Conservation (phyloP, 2,113 vertebrate species). For the Psettodes erumei region DNA sequence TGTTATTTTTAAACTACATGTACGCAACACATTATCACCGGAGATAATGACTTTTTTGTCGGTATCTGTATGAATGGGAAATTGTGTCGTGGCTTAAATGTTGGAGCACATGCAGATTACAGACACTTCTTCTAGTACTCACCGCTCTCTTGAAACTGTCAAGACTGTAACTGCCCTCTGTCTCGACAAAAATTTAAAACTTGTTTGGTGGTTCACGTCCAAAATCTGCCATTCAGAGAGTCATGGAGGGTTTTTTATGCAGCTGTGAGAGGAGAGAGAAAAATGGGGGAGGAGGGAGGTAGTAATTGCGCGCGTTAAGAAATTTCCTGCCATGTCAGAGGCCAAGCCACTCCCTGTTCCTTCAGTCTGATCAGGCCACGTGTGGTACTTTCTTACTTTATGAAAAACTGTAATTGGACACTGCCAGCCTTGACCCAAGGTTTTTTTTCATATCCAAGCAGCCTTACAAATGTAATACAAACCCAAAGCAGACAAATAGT, state of each 20-base stretch:
- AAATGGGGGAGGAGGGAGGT: constrained; percentile 5
- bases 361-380: background rate
- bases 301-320: constrained; percentile 15
- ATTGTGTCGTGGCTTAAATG: background rate
- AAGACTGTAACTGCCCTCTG: constrained; percentile 13
- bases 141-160: constrained; percentile 34
- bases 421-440: background rate
- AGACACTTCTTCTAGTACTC: constrained; percentile 37
- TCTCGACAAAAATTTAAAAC: constrained; percentile 11
- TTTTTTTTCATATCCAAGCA: background rate
- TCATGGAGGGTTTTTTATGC: background rate
- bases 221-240: constrained; percentile 1
- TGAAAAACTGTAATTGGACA: background rate
- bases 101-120: background rate
- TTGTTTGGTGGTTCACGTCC: background rate
- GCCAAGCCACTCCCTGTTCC: constrained; percentile 41
- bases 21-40: background rate
- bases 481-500: background rate
- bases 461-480: constrained; percentile 1
- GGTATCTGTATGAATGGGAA: constrained; percentile 2
- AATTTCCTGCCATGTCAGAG: constrained; percentile 52
- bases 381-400: constrained; percentile 7
- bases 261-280: constrained; percentile 14
- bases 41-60: background rate
- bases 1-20: background rate